A percentile compares a stretch with the other conserved stretches of the same genome.
Evolutionary conservation across 2,113 vertebrate genomes (phyloP).

Genomic region (Cyprinodon tularosa): DNA sequence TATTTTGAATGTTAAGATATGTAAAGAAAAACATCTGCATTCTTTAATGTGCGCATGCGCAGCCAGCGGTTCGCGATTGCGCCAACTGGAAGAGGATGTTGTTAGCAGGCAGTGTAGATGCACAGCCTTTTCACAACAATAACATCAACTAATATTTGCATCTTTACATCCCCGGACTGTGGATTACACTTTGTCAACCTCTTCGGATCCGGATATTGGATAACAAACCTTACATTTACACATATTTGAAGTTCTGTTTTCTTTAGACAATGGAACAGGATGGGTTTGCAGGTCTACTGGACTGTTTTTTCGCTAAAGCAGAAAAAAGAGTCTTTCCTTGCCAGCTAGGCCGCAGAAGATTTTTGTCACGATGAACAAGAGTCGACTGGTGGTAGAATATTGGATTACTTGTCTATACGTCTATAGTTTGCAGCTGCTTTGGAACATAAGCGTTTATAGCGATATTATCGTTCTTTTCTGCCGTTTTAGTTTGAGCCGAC

Average conservation of each 20-base stretch:
- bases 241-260: conserved; percentile 14
- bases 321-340: conserved; percentile 78
- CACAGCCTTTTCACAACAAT: conserved; percentile 78
- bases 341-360: conserved; percentile 73
- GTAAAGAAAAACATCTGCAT: background rate
- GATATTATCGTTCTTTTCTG: conserved; percentile 2
- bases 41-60: conserved; percentile 70
- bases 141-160: conserved; percentile 66
- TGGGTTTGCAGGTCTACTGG: conserved; percentile 70
- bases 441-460: background rate
- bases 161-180: conserved; percentile 21
- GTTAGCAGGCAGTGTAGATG: conserved; percentile 74
- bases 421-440: conserved; percentile 6
- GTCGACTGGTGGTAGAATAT: conserved; percentile 7
- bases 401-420: conserved; percentile 1
- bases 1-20: background rate
- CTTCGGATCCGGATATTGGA: conserved; percentile 27
- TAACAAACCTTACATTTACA: background rate
- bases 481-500: conserved; percentile 12
- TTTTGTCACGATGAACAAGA: conserved; percentile 31
- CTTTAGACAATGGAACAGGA: conserved; percentile 73
- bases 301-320: conserved; percentile 75
- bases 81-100: conserved; percentile 80
- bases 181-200: conserved; percentile 29
- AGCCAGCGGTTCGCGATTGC: conserved; percentile 73